Conservation (phyloP, 2,113 vertebrate species). For the Chunga burmeisteri region DNA sequence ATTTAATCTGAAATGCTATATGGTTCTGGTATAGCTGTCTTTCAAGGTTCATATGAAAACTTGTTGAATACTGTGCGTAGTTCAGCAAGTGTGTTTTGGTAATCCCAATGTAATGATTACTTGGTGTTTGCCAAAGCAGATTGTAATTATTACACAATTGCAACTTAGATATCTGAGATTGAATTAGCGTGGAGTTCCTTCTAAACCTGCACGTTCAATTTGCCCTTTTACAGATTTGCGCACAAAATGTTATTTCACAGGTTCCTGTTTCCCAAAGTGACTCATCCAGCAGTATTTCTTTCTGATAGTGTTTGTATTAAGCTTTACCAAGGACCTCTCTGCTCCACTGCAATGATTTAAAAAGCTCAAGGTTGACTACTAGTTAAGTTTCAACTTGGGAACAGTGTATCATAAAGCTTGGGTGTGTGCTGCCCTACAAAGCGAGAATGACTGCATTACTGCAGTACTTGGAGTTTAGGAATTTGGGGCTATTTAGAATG, state of each 20-base stretch:
- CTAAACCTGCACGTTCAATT: neutral
- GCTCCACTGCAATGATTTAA: neutral
- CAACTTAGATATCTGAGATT: neutral
- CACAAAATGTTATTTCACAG: neutral
- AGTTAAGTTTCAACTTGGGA: conserved; percentile 2
- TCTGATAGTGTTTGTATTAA: neutral
- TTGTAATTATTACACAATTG: neutral
- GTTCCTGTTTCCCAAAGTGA: neutral
- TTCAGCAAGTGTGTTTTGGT: neutral
- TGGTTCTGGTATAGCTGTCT: neutral
- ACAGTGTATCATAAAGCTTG: neutral
- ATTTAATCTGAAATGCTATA: accelerated
- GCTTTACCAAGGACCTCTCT: neutral
- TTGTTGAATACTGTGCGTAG: neutral
- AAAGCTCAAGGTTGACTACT: neutral
- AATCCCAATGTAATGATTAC: neutral
- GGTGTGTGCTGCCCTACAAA: conserved; percentile 31
- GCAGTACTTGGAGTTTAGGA: conserved; percentile 9
- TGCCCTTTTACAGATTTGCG: neutral
- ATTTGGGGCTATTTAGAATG: conserved; percentile 31
- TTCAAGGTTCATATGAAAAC: neutral
- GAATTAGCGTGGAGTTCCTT: neutral
- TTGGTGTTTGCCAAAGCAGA: neutral
- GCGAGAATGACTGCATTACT: conserved; percentile 62
- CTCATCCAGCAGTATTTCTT: neutral